Conservation (phyloP, 2,797 vertebrate species). For the Sebastes itinus region DNA sequence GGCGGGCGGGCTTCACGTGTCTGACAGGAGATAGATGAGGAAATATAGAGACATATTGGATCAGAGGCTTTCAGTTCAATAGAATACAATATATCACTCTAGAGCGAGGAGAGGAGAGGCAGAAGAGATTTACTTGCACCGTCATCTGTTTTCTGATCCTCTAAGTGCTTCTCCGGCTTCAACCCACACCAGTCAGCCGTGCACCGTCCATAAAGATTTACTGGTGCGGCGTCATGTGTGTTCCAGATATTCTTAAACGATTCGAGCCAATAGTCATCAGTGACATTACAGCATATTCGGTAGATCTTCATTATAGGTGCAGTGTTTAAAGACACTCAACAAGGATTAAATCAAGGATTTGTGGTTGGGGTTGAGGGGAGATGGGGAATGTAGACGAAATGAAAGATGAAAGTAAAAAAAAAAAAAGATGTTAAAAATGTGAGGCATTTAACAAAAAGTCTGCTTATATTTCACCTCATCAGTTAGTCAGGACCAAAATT, state of each 20-base stretch:
- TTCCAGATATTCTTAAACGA: background rate
- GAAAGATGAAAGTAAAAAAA: background rate
- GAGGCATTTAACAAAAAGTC: background rate
- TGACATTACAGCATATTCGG: background rate
- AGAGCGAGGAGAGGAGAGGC: background rate
- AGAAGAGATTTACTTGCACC: background rate
- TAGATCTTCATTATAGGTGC: background rate
- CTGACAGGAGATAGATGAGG: background rate
- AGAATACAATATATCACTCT: background rate
- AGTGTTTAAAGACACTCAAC: background rate
- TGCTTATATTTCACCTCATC: background rate
- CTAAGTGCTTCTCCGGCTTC: slow-evolving; percentile 6
- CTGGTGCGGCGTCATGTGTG: background rate
- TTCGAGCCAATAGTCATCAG: background rate
- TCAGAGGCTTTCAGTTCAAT: background rate
- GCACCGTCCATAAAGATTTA: background rate
- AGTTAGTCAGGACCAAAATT: background rate
- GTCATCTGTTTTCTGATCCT: background rate
- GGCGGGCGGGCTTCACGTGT: too few species aligned
- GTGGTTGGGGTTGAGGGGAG: background rate
- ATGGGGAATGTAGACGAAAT: background rate
- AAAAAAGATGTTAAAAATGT: background rate
- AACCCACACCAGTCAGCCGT: background rate
- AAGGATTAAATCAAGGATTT: too few species aligned
- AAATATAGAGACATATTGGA: background rate